Evolutionary conservation across 2,113 vertebrate genomes (phyloP).

Genomic region (Bungarus multicinctus): DNA sequence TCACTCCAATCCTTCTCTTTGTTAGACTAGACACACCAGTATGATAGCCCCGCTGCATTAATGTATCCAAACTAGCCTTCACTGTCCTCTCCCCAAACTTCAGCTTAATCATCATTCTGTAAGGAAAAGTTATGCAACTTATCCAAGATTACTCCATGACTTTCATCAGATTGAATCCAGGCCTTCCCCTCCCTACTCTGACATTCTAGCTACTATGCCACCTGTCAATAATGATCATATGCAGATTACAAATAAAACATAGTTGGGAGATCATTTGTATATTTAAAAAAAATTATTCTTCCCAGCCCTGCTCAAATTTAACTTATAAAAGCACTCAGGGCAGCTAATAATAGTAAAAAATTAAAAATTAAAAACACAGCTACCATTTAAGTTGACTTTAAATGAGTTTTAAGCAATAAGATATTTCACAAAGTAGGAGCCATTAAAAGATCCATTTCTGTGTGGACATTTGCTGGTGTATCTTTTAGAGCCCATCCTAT

Average conservation of each 20-base stretch:
- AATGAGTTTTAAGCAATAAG: background rate
- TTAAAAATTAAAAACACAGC: background rate
- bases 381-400: background rate
- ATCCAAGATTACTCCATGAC: background rate
- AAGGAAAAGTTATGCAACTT: background rate
- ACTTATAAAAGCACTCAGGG: background rate
- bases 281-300: background rate
- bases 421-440: background rate
- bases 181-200: background rate
- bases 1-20: no score
- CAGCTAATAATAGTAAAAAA: background rate
- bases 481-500: background rate
- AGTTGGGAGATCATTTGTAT: no score
- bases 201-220: background rate
- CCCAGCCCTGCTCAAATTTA: background rate
- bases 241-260: no score
- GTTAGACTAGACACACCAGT: no score
- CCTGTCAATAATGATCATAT: no score
- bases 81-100: background rate
- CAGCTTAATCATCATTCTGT: background rate
- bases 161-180: background rate
- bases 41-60: no score
- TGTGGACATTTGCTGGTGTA: background rate
- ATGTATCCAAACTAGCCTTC: background rate
- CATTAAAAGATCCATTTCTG: background rate